Percentiles rank a stretch among this genome's conserved stretches.
These are phyloP conservation scores for Sycophila texana DNA, from an alignment of 2,888 invertebrate genomes.

Conservation along the genomic window DNA sequence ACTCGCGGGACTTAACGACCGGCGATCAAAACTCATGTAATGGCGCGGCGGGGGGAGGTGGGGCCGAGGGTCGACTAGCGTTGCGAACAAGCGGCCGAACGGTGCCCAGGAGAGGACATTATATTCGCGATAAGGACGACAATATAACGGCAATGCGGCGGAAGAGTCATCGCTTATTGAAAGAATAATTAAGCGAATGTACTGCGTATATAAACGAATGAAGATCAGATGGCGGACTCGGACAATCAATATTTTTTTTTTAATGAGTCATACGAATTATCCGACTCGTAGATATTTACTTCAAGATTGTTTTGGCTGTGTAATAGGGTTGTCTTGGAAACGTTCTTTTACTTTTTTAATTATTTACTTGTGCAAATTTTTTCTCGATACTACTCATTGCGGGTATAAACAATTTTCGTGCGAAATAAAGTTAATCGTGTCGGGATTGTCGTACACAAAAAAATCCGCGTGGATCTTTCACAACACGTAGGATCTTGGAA, in stretches of 20 bases:
- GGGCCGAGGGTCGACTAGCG: not conserved
- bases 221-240: not conserved
- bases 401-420: too few relatives aligned
- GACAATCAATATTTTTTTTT: not conserved
- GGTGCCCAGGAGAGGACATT: conserved; percentile 42
- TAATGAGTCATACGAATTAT: not conserved
- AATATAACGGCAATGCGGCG: not conserved
- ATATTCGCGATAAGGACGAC: conserved; percentile 49
- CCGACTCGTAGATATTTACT: too few relatives aligned
- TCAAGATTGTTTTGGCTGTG: too few relatives aligned
- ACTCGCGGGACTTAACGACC: conserved; percentile 64
- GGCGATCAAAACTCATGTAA: conserved; percentile 72
- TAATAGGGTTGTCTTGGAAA: too few relatives aligned
- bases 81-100: not conserved
- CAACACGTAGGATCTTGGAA: conserved; percentile 13
- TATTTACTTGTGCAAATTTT: too few relatives aligned
- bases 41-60: conserved; percentile 61
- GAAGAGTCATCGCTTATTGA: conserved; percentile 30
- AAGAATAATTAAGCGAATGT: conserved; percentile 43
- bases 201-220: conserved; percentile 4
- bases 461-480: too few relatives aligned
- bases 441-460: too few relatives aligned
- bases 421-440: too few relatives aligned
- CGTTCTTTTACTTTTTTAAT: too few relatives aligned
- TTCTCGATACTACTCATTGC: too few relatives aligned